phyloP scores from a whole-genome alignment of 2,888 invertebrate species.

The Aplocera efformata region DNA sequence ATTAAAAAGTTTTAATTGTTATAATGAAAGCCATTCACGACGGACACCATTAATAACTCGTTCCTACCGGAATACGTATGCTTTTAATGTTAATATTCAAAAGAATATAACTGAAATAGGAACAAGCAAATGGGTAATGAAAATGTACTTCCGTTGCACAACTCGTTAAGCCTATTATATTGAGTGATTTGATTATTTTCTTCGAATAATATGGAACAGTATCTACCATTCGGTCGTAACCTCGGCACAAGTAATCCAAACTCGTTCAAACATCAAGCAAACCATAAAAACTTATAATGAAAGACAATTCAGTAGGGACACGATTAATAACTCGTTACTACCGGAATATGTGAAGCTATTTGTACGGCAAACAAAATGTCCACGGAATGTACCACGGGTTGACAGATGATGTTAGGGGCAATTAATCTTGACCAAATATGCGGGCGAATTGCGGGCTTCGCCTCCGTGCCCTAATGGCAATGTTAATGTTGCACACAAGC shows the following conservation, averaged over 20 bases:
- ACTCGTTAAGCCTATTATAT: too few relatives aligned
- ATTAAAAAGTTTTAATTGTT: constrained; percentile 14
- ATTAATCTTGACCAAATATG: constrained; percentile 77
- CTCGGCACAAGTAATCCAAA: too few relatives aligned
- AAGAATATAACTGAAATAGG: background rate
- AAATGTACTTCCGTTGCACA: too few relatives aligned
- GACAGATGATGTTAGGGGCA: constrained; percentile 74
- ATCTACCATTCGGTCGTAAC: too few relatives aligned
- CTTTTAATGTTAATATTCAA: background rate
- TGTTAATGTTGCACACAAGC: constrained; percentile 37
- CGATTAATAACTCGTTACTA: constrained; percentile 48
- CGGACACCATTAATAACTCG: constrained; percentile 18
- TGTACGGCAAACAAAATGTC: constrained; percentile 67
- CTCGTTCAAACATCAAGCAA: too few relatives aligned
- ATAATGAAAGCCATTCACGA: constrained; percentile 8
- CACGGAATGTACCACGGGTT: constrained; percentile 59
- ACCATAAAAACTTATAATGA: constrained; percentile 1
- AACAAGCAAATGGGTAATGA: too few relatives aligned
- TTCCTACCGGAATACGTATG: background rate
- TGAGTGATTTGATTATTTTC: too few relatives aligned
- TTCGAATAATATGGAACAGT: too few relatives aligned
- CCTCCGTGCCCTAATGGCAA: constrained; percentile 53
- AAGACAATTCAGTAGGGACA: constrained; percentile 10
- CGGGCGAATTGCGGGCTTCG: constrained; percentile 63
- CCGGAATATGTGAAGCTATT: constrained; percentile 58